These are phyloP conservation scores for Gymnogyps californianus DNA, from an alignment of 2,113 vertebrate species.

Conservation along the genomic window DNA sequence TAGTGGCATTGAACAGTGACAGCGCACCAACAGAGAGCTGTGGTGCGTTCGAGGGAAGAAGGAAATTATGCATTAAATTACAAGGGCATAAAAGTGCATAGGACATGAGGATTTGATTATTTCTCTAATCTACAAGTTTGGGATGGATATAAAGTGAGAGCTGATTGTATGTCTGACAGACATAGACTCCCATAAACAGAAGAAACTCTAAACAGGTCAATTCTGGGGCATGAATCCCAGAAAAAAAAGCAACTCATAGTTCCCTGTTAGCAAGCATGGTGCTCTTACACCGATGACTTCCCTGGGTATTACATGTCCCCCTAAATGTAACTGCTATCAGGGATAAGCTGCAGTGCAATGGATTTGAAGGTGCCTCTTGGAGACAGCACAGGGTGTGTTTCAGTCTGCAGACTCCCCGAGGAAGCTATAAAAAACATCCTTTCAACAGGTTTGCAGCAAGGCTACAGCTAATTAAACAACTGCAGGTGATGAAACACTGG, in stretches of 20 bases:
- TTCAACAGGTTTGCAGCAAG: slow-evolving; percentile 41
- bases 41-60: not conserved
- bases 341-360: not conserved
- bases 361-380: slow-evolving; percentile 24
- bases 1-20: not conserved
- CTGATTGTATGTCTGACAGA: slow-evolving; percentile 6
- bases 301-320: not conserved
- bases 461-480: slow-evolving; percentile 49
- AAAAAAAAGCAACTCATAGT: not conserved
- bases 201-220: not conserved
- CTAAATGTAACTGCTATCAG: not conserved
- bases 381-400: not conserved
- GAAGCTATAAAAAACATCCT: slow-evolving; percentile 29
- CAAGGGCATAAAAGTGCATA: not conserved
- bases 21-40: not conserved
- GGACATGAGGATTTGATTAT: not conserved
- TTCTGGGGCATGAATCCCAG: not conserved
- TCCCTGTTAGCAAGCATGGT: not conserved
- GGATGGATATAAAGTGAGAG: not conserved
- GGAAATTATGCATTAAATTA: slow-evolving; percentile 2
- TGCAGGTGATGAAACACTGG: not conserved
- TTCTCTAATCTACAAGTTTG: not conserved
- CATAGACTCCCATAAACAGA: not conserved
- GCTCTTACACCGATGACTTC: not conserved
- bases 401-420: not conserved